Conservation (phyloP, 1,140 invertebrate genomes). For the Artemia franciscana region DNA sequence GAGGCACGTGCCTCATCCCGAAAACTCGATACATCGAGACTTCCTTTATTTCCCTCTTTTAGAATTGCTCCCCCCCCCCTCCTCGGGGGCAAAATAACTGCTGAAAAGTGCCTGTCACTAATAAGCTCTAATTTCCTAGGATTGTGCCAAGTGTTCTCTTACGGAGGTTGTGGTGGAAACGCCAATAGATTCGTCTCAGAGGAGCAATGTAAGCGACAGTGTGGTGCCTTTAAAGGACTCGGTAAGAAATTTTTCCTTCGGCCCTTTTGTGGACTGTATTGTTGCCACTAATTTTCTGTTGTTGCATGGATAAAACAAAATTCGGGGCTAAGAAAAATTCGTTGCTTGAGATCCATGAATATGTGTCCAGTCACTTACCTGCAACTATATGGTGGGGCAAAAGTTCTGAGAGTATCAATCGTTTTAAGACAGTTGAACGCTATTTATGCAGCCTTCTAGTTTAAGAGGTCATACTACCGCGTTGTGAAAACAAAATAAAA, state of each 20-base stretch:
- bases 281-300: too few species aligned
- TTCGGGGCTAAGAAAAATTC: neutral
- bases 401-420: too few species aligned
- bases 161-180: slow-evolving; percentile 60
- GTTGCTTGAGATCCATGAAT: neutral
- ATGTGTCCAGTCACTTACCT: too few species aligned
- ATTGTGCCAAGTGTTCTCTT: slow-evolving; percentile 42
- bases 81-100: slow-evolving; percentile 22
- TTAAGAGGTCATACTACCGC: too few species aligned
- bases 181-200: slow-evolving; percentile 50
- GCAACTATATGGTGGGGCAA: too few species aligned
- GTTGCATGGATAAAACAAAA: too few species aligned
- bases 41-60: neutral
- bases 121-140: slow-evolving; percentile 11
- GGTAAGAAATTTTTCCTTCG: slow-evolving; percentile 25
- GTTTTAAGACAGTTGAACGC: too few species aligned
- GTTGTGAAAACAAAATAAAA: too few species aligned
- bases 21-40: neutral
- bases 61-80: neutral
- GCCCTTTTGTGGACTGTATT: too few species aligned
- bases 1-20: neutral
- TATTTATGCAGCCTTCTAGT: too few species aligned
- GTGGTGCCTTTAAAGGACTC: slow-evolving; percentile 40
- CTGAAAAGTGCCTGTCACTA: slow-evolving; percentile 13
- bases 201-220: slow-evolving; percentile 56